A percentile compares a stretch with the other conserved stretches of the same genome.
phyloP scores from a whole-genome alignment of 2,888 invertebrate species.

The Eulithis testata region DNA sequence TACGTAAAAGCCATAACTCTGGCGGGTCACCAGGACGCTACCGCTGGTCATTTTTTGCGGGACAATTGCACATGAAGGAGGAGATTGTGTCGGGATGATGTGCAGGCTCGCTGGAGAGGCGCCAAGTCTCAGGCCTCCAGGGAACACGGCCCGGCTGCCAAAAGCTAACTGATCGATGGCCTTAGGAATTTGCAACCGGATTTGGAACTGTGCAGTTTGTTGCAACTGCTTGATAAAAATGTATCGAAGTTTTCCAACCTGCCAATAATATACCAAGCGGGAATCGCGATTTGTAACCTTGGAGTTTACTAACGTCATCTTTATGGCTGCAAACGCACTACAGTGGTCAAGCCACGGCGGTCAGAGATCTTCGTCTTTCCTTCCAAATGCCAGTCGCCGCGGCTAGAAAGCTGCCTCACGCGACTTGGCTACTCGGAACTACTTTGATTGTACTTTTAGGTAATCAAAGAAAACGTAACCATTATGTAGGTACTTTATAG shows the following conservation, averaged over 20 bases:
- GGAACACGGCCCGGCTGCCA: slow-evolving; percentile 56
- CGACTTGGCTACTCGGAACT: too few relatives aligned
- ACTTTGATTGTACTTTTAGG: too few relatives aligned
- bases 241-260: slow-evolving; percentile 5
- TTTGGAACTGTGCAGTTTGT: slow-evolving; percentile 42
- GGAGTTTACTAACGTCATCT: too few relatives aligned
- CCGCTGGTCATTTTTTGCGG: slow-evolving; percentile 50
- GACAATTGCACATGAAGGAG: slow-evolving; percentile 55
- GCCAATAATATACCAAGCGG: slow-evolving; percentile 1
- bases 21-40: slow-evolving; percentile 44
- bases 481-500: neutral
- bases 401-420: too few relatives aligned
- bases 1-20: slow-evolving; percentile 20
- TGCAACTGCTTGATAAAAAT: slow-evolving; percentile 26
- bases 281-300: slow-evolving; percentile 2
- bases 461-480: too few relatives aligned
- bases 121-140: slow-evolving; percentile 59
- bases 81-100: slow-evolving; percentile 60
- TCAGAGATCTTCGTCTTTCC: too few relatives aligned
- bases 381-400: too few relatives aligned
- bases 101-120: slow-evolving; percentile 53
- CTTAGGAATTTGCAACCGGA: slow-evolving; percentile 57
- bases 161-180: slow-evolving; percentile 63
- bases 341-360: too few relatives aligned
- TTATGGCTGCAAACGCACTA: too few relatives aligned